A percentile compares a stretch with the other conserved stretches of the same genome.
Evolutionary conservation across 1,140 invertebrate genomes (phyloP).

Genomic region (Phthorimaea operculella): DNA sequence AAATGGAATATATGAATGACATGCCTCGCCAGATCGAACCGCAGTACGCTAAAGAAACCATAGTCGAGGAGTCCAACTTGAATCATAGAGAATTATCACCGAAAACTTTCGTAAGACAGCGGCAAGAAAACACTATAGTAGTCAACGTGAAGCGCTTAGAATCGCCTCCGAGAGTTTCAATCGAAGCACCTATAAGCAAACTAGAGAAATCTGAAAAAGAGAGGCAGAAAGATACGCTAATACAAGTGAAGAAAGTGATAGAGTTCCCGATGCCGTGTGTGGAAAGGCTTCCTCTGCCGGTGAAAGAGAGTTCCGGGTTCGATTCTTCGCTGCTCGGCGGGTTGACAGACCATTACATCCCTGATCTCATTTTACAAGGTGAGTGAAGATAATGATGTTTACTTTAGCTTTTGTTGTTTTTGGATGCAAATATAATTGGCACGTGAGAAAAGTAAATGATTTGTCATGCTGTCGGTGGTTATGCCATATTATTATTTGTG

Average conservation of each 20-base stretch:
- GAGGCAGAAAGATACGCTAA: constrained; percentile 31
- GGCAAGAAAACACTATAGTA: constrained; percentile 56
- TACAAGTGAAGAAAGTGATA: constrained; percentile 62
- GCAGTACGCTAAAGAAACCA: constrained; percentile 54
- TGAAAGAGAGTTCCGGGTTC: constrained; percentile 28
- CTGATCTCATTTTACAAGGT: constrained; percentile 72
- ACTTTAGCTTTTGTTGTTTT: not conserved
- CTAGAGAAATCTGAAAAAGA: constrained; percentile 30
- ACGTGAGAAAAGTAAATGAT: not conserved
- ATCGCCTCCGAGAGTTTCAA: not conserved
- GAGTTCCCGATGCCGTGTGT: constrained; percentile 71
- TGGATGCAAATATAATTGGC: not conserved
- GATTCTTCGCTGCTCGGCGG: constrained; percentile 71
- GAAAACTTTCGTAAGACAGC: constrained; percentile 53
- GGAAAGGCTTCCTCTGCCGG: constrained; percentile 5
- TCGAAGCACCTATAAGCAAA: constrained; percentile 10
- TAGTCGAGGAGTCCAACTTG: constrained; percentile 28
- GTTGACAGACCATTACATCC: constrained; percentile 77
- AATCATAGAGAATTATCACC: constrained; percentile 36
- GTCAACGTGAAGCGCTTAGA: constrained; percentile 36
- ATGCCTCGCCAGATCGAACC: constrained; percentile 60
- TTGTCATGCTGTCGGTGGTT: not conserved
- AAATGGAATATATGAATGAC: constrained; percentile 74
- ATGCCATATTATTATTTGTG: too few relatives aligned
- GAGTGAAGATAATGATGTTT: constrained; percentile 8